A percentile compares a stretch with the other conserved stretches of the same genome.
phyloP scores from a whole-genome alignment of 2,888 invertebrate genomes.

The Elegia similella region DNA sequence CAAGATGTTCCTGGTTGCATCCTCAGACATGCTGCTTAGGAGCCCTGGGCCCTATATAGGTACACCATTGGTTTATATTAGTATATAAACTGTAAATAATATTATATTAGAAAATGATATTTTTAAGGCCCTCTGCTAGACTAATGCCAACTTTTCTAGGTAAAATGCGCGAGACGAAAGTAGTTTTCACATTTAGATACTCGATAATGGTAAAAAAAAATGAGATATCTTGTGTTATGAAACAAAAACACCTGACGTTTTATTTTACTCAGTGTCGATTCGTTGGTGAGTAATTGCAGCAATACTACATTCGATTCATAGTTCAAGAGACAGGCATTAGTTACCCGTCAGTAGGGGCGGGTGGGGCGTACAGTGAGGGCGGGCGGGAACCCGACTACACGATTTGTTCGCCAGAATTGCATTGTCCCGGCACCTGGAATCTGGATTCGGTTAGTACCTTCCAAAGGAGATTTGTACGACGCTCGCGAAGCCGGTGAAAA shows the following conservation, averaged over 20 bases:
- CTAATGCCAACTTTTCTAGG: too few species aligned
- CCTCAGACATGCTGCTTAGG: too few species aligned
- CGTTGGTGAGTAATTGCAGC: conserved; percentile 13
- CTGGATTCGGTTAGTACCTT: conserved; percentile 64
- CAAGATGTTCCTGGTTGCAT: too few species aligned
- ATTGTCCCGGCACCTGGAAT: conserved; percentile 73
- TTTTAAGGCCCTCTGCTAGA: too few species aligned
- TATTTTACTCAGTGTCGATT: neutral
- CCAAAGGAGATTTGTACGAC: conserved; percentile 51
- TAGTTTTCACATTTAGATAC: too few species aligned
- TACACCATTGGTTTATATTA: too few species aligned
- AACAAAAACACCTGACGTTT: neutral
- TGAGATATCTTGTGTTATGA: too few species aligned
- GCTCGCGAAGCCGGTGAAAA: conserved; percentile 23
- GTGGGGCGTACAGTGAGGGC: conserved; percentile 24
- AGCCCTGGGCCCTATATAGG: too few species aligned
- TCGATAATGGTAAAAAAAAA: too few species aligned
- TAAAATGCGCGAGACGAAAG: too few species aligned
- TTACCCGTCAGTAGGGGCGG: conserved; percentile 24
- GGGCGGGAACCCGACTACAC: conserved; percentile 38
- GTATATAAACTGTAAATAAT: too few species aligned
- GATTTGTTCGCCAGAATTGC: conserved; percentile 71
- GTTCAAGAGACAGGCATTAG: conserved; percentile 25
- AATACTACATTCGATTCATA: conserved; percentile 21
- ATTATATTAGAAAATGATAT: too few species aligned